phyloP scores from a whole-genome alignment of 2,888 invertebrate species.

The Dicroscelio sp. region DNA sequence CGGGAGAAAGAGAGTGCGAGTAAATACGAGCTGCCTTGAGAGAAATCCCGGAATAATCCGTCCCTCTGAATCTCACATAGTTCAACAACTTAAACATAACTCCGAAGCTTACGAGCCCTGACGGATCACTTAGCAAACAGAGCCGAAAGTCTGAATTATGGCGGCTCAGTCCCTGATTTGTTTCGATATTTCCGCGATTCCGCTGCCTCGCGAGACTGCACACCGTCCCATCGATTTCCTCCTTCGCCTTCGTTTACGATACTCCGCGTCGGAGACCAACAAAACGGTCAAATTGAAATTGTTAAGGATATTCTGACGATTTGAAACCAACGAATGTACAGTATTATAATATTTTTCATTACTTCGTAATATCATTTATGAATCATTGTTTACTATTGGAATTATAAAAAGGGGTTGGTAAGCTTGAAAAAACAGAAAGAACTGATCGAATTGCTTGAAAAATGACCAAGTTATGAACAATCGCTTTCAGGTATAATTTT shows the following conservation, averaged over 20 bases:
- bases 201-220: conserved; percentile 75
- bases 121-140: conserved; percentile 91
- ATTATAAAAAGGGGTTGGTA: too few relatives aligned
- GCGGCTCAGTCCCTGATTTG: conserved; percentile 90
- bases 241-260: conserved; percentile 73
- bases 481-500: too few relatives aligned
- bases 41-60: conserved; percentile 89
- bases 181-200: conserved; percentile 91
- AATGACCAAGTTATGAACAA: too few relatives aligned
- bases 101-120: conserved; percentile 90
- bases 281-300: conserved; percentile 12
- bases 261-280: conserved; percentile 33
- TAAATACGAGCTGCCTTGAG: conserved; percentile 84
- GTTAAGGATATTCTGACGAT: too few relatives aligned
- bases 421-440: too few relatives aligned
- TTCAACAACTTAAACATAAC: conserved; percentile 91
- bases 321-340: too few relatives aligned
- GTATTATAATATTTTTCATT: too few relatives aligned
- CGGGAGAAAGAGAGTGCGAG: conserved; percentile 64
- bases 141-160: conserved; percentile 90
- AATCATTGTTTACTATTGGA: too few relatives aligned
- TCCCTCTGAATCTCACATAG: conserved; percentile 88
- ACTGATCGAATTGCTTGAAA: too few relatives aligned
- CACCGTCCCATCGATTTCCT: conserved; percentile 74
- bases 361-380: too few relatives aligned